These are phyloP conservation scores for Microcebus jonahi DNA, from an alignment of 2,113 vertebrate genomes.

Conservation along the genomic window DNA sequence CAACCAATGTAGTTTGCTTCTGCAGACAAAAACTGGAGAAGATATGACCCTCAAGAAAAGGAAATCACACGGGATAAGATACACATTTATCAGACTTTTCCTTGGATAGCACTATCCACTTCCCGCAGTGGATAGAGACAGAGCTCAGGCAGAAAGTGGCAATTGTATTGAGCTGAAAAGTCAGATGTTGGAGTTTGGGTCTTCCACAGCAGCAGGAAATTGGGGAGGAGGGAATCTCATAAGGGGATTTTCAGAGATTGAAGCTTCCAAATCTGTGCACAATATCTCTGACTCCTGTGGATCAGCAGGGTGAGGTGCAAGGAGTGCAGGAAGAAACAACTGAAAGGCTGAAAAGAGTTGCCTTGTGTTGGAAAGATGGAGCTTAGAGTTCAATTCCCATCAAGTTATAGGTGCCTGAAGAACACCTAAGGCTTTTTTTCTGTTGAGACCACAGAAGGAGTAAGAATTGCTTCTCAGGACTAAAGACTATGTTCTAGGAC, in stretches of 20 bases:
- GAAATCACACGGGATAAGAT: neutral
- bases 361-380: neutral
- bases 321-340: neutral
- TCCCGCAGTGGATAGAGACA: neutral
- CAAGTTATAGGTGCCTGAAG: neutral
- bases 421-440: neutral
- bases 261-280: neutral
- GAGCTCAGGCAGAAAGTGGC: neutral
- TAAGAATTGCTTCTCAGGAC: neutral
- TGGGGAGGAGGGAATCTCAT: neutral
- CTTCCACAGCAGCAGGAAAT: neutral
- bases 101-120: neutral
- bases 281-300: neutral
- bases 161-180: neutral
- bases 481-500: neutral
- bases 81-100: neutral
- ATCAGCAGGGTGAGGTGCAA: neutral
- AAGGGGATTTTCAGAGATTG: neutral
- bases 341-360: neutral
- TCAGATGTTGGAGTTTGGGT: neutral
- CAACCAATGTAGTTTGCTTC: neutral
- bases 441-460: neutral
- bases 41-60: neutral
- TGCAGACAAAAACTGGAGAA: neutral
- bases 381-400: neutral